Conservation (phyloP, 2,888 invertebrate genomes). For the Polia nebulosa region DNA sequence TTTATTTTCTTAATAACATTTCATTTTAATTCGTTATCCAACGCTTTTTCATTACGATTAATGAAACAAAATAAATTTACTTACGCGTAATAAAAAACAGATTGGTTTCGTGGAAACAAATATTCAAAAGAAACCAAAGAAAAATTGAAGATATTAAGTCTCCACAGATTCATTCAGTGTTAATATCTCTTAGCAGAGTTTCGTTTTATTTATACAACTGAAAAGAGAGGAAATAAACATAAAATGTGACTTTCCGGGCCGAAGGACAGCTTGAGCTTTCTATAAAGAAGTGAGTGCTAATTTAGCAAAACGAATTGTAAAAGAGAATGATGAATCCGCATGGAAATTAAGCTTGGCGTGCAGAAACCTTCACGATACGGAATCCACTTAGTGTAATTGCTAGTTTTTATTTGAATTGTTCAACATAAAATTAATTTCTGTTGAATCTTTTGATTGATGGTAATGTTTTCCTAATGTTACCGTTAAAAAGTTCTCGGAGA, state of each 20-base stretch:
- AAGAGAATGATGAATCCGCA: conserved; percentile 69
- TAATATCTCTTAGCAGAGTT: conserved; percentile 64
- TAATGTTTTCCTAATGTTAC: conserved; percentile 46
- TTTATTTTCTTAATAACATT: conserved; percentile 22
- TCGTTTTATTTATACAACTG: conserved; percentile 66
- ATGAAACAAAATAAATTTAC: conserved; percentile 48
- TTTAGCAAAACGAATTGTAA: conserved; percentile 75
- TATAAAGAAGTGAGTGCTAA: conserved; percentile 75
- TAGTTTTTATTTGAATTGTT: conserved; percentile 49
- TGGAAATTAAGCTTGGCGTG: conserved; percentile 57
- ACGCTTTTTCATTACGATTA: conserved; percentile 40
- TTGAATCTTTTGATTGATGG: conserved; percentile 47
- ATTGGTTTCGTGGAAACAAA: conserved; percentile 53
- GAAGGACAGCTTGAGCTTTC: conserved; percentile 65
- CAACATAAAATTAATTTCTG: conserved; percentile 42
- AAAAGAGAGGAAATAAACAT: conserved; percentile 70
- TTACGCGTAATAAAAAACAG: conserved; percentile 45
- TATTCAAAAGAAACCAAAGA: conserved; percentile 62
- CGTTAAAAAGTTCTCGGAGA: conserved; percentile 32
- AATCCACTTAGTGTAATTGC: conserved; percentile 58
- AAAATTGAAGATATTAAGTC: conserved; percentile 65
- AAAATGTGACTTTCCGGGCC: conserved; percentile 68
- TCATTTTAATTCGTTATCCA: conserved; percentile 32
- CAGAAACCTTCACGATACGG: conserved; percentile 54
- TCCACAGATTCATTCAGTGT: conserved; percentile 63